These are phyloP conservation scores for Pelosia muscerda DNA, from an alignment of 2,888 invertebrate species.

Conservation along the genomic window DNA sequence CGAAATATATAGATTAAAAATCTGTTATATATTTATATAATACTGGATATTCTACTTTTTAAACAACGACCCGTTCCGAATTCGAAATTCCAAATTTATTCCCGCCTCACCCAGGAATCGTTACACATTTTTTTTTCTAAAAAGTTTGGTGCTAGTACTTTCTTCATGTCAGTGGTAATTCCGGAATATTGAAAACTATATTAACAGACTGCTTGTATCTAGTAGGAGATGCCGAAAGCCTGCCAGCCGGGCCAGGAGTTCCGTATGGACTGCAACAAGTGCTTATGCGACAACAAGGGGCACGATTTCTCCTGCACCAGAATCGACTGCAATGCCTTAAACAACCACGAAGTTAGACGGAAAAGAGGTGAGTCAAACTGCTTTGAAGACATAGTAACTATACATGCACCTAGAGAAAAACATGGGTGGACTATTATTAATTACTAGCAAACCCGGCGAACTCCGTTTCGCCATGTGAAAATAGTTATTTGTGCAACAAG, in stretches of 20 bases:
- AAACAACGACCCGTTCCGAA: not conserved
- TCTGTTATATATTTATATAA: not conserved
- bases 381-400: no score
- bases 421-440: no score
- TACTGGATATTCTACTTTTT: not conserved
- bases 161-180: no score
- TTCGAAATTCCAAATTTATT: not conserved
- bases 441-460: no score
- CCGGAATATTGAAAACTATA: no score
- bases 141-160: no score
- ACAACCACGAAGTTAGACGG: constrained; percentile 60
- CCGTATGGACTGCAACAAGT: constrained; percentile 82
- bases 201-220: constrained; percentile 42
- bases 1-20: no score
- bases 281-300: constrained; percentile 79
- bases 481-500: no score
- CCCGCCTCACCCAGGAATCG: not conserved
- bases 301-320: constrained; percentile 80
- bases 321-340: constrained; percentile 73
- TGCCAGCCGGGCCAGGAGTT: constrained; percentile 80
- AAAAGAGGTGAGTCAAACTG: constrained; percentile 66
- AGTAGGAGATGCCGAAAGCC: constrained; percentile 71
- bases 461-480: no score
- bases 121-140: no score
- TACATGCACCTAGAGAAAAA: no score